Conservation (phyloP, 2,888 invertebrate species). For the Xestia sexstrigata region DNA sequence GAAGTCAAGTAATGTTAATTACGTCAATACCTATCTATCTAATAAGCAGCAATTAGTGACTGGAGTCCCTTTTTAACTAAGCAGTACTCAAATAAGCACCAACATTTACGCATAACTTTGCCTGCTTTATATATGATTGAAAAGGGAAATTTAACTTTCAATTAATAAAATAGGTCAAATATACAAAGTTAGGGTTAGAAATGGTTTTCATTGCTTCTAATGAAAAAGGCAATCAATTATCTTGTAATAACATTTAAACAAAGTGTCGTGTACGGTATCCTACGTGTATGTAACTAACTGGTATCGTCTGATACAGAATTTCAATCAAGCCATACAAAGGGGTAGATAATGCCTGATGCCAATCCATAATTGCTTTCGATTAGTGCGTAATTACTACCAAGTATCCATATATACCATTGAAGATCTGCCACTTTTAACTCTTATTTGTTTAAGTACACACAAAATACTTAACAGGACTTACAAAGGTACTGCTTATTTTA, state of each 20-base stretch:
- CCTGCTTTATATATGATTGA: background rate
- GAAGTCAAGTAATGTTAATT: background rate
- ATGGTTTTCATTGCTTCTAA: conserved; percentile 16
- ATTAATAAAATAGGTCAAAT: conserved; percentile 15
- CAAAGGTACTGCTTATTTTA: too few species aligned
- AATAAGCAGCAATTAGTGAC: background rate
- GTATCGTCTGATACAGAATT: conserved; percentile 26
- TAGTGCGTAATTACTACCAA: background rate
- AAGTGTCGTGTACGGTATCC: background rate
- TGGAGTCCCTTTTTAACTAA: background rate
- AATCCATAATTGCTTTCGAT: conserved; percentile 40
- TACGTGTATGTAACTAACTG: background rate
- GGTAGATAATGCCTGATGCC: conserved; percentile 14
- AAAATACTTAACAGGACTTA: too few species aligned
- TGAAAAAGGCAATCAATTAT: conserved; percentile 1
- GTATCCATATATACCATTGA: too few species aligned
- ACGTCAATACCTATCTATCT: background rate
- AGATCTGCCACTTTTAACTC: too few species aligned
- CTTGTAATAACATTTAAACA: conserved; percentile 23
- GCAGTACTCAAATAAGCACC: background rate
- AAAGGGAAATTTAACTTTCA: conserved; percentile 3
- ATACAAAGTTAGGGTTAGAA: background rate
- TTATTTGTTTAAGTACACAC: too few species aligned
- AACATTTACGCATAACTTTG: background rate
- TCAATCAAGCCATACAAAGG: conserved; percentile 40